Percentiles rank a stretch among this genome's conserved stretches.
These are phyloP conservation scores for Lepidostoma basale DNA, from an alignment of 1,140 invertebrate genomes.

Conservation along the genomic window DNA sequence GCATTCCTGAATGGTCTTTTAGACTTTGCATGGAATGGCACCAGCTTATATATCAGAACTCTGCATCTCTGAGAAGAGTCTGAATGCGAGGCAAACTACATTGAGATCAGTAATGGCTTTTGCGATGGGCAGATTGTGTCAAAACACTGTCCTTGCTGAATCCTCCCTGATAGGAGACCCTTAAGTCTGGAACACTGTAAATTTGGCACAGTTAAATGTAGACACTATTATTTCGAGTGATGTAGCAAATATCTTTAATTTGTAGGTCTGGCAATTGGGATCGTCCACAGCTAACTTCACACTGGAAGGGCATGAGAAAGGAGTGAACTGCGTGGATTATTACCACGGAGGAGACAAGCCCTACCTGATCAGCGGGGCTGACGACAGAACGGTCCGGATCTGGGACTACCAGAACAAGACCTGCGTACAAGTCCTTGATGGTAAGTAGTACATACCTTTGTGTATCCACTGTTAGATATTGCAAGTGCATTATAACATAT, in stretches of 20 bases:
- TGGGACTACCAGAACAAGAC: constrained; percentile 99
- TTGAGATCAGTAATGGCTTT: no score
- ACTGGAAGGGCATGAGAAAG: constrained; percentile 97
- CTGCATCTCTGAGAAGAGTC: no score
- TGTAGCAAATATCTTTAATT: constrained; percentile 5
- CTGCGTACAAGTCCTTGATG: constrained; percentile 97
- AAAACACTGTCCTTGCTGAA: neutral
- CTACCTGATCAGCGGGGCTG: constrained; percentile 98
- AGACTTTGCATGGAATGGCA: no score
- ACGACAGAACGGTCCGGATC: constrained; percentile 96
- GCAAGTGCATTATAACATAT: neutral
- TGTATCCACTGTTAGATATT: neutral
- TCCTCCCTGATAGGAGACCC: neutral
- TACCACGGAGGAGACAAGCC: constrained; percentile 99
- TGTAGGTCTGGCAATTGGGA: constrained; percentile 93
- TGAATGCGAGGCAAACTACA: no score
- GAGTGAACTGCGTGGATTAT: constrained; percentile 99
- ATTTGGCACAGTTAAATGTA: neutral
- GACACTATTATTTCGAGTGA: neutral
- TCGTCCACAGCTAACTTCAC: constrained; percentile 98
- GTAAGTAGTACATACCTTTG: constrained; percentile 63
- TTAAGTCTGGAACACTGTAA: neutral
- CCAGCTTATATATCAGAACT: no score
- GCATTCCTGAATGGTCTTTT: no score
- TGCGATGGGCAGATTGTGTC: no score